A percentile compares a stretch with the other conserved stretches of the same genome.
Evolutionary conservation across 2,888 invertebrate species (phyloP).

Genomic region (Diadromus collaris): DNA sequence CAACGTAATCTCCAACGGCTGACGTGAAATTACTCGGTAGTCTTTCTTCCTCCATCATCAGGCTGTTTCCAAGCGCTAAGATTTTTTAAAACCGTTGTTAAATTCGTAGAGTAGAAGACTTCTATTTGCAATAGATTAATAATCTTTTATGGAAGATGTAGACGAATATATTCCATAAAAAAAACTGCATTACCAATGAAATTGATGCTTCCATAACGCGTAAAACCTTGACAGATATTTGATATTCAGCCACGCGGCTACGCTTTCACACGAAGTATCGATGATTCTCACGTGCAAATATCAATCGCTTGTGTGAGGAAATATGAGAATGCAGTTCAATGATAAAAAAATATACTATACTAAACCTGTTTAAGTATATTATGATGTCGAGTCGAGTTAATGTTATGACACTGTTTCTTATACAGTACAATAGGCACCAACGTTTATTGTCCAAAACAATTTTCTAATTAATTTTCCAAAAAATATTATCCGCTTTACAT

Average conservation of each 20-base stretch:
- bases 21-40: slow-evolving; percentile 82
- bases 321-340: slow-evolving; percentile 36
- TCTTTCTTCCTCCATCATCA: slow-evolving; percentile 77
- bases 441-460: no score
- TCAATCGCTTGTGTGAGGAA: slow-evolving; percentile 1
- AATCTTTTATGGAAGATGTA: background rate
- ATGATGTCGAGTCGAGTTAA: slow-evolving; percentile 35
- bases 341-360: slow-evolving; percentile 1
- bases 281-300: slow-evolving; percentile 12
- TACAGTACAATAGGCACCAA: no score
- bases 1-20: slow-evolving; percentile 88
- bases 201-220: slow-evolving; percentile 24
- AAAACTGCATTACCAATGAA: slow-evolving; percentile 3
- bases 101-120: slow-evolving; percentile 8
- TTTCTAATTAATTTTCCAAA: no score
- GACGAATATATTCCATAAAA: background rate
- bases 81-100: slow-evolving; percentile 22
- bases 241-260: slow-evolving; percentile 46
- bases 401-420: slow-evolving; percentile 24
- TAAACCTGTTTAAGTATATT: background rate
- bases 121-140: background rate
- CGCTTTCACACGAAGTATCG: slow-evolving; percentile 43
- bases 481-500: no score
- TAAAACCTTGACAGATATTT: slow-evolving; percentile 42
- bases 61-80: slow-evolving; percentile 72